Base-by-base conservation (phyloP, 1,140 invertebrate species). In the Vanessa tameamea region DNA sequence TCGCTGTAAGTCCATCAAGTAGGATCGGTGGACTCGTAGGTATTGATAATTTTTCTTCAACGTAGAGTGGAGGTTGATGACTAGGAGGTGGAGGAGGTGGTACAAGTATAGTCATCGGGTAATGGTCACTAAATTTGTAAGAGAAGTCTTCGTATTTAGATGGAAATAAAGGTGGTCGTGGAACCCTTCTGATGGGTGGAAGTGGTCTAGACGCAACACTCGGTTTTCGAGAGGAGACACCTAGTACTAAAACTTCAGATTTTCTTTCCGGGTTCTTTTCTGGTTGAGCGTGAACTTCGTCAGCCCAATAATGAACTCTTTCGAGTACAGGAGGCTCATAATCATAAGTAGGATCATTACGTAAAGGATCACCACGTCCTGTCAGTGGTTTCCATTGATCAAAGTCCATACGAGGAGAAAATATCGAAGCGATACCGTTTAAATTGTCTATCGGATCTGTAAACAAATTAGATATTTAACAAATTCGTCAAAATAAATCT, bases 261-360 rank as follows among this genome's bases (percentile, higher is more conserved):
- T 96, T 94, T 74, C 92, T 89, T 78, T 94, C 85, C 64, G 88
- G 91, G 57, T 78, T 76, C 77, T 87, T 85, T 74, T 89, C 83
- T 47, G 87, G 82, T 78, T 94, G 92, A 16, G 90, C 83, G 50
- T 92, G 82, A 26, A 87, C 77, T 47, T 93, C 87, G 55, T 96
- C 95, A 15, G 95, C 90, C 96, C 96, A 97, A 79, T 97, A 97
- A 76, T 96, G 96, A 14, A 97, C 96, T 20, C 94, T 90, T 47
- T 96, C 96, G 43, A 97, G 84, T 5, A 96, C 94, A 4, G 96
- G 96, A 3, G 96, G 96, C 23, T 96, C 96, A 82, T 97, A 97
- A 81, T 96, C 96, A 81, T 95, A 97, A 3, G 96, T 97, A 1
- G 96, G 96, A 86, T 97, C 96, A 81, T 97, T 96, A 78, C 96